A percentile compares a stretch with the other conserved stretches of the same genome.
phyloP scores from a whole-genome alignment of 92 coral and sea anemone species.

The Parazoanthus darwini region DNA sequence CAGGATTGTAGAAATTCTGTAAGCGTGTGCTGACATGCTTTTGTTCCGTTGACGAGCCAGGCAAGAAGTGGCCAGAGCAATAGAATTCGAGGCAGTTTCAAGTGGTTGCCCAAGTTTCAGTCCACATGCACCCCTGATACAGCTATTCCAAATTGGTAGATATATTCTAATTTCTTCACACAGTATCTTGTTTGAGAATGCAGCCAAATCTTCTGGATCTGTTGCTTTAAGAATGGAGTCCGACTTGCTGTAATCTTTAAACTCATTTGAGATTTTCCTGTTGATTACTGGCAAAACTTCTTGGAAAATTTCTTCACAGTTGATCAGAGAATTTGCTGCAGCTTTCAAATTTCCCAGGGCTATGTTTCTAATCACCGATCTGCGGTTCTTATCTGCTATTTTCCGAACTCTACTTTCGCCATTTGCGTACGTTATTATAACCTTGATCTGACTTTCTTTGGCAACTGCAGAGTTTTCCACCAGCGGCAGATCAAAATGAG shows the following conservation, averaged over 20 bases:
- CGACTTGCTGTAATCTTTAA: slow-evolving; percentile 47
- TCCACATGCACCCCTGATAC: slow-evolving; percentile 57
- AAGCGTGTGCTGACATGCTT: slow-evolving; percentile 65
- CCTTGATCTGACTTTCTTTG: slow-evolving; percentile 19
- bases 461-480: neutral
- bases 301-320: slow-evolving; percentile 31
- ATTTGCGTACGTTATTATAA: slow-evolving; percentile 46
- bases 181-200: slow-evolving; percentile 52
- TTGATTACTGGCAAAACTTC: slow-evolving; percentile 40
- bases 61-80: slow-evolving; percentile 54
- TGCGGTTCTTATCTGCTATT: slow-evolving; percentile 44
- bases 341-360: slow-evolving; percentile 59
- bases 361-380: slow-evolving; percentile 40
- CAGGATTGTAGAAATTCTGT: slow-evolving; percentile 57
- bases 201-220: slow-evolving; percentile 58
- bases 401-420: slow-evolving; percentile 42
- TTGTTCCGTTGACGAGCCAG: slow-evolving; percentile 57
- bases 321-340: slow-evolving; percentile 54
- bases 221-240: slow-evolving; percentile 52
- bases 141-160: slow-evolving; percentile 61
- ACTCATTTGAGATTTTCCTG: slow-evolving; percentile 45
- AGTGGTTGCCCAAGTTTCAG: slow-evolving; percentile 9
- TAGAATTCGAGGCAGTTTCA: slow-evolving; percentile 33
- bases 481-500: neutral
- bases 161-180: slow-evolving; percentile 46